Percentiles rank a stretch among this genome's conserved stretches.
phyloP scores from a whole-genome alignment of 1,140 invertebrate species.

The Eupristina koningsbergeri region DNA sequence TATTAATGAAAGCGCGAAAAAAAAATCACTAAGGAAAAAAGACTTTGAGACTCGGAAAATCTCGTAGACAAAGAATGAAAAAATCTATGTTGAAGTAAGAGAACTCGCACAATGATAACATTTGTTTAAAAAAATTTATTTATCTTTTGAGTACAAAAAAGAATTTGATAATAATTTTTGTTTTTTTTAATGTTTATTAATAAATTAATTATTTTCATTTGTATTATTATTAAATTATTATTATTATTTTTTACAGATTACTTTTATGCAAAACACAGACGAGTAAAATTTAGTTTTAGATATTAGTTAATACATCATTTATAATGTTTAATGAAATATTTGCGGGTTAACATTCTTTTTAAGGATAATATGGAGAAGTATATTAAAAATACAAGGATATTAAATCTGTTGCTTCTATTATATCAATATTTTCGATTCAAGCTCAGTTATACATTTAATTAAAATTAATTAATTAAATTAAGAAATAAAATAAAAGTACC shows the following conservation, averaged over 20 bases:
- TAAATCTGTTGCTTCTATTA: too few species aligned
- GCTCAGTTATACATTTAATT: background rate
- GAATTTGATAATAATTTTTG: too few species aligned
- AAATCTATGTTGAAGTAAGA: background rate
- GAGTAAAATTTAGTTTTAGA: too few species aligned
- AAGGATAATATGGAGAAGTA: background rate
- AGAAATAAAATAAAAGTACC: background rate
- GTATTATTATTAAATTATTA: too few species aligned
- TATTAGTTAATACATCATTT: background rate
- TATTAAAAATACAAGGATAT: background rate
- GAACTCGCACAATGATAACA: background rate
- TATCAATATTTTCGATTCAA: background rate
- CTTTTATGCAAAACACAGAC: too few species aligned
- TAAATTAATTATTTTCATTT: too few species aligned
- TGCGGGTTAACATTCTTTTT: too few species aligned
- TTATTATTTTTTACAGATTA: too few species aligned
- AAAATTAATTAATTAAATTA: background rate
- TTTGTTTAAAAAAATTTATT: background rate
- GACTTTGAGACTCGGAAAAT: background rate
- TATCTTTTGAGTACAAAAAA: too few species aligned
- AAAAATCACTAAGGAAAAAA: background rate
- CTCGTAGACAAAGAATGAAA: background rate
- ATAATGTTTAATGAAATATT: background rate
- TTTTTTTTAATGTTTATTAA: too few species aligned
- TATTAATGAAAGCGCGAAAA: slow-evolving; percentile 14